Base-by-base conservation (phyloP, 2,797 vertebrate genomes). In the Astyanax mexicanus region DNA sequence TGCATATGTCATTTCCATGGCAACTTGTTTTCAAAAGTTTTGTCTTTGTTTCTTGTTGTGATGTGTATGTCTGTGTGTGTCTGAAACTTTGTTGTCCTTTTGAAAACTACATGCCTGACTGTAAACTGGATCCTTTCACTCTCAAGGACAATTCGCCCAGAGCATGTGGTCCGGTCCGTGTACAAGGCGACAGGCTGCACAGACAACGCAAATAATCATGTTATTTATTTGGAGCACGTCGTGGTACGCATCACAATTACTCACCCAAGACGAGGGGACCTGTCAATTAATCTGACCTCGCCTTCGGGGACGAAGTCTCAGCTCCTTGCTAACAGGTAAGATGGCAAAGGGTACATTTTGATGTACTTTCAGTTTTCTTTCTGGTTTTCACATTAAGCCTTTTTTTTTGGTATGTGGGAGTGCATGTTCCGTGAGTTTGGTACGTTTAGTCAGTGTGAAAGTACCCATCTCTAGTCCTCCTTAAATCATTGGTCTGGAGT, bases 291-390 rank as follows among this genome's bases (percentile, higher is more conserved):
- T 87, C 89, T 99, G 88, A 99, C 97, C 35, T 99, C 98, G 12
- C 98, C 98, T 72, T 99, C 97, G 11, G 98, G 98, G 89, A 99
- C 98, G 78, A 96, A 96, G 86, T 99, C 98, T 68, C 97, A 99
- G 89, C 95, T 99, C 73, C 93, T 99, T 37, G 96, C 97, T 82
- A 99, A 99, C 94, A 98, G 98, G 97, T 99, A 93, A 49, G 42
- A 32, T 12, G 25, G 11, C 5, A 32, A n/a, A n/a, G n/a, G n/a
- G n/a, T 32, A 5, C 29, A 32, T 32, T 32, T 32, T 5, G 32
- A 5, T n/a, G n/a, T n/a, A n/a, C n/a, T n/a, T n/a, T n/a, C n/a
- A n/a, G n/a, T n/a, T n/a, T n/a, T n/a, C n/a, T n/a, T n/a, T n/a
- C n/a, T n/a, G n/a, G n/a, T n/a, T n/a, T n/a, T n/a, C n/a, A n/a